phyloP scores from a whole-genome alignment of 2,888 invertebrate genomes.

The Vanessa cardui region DNA sequence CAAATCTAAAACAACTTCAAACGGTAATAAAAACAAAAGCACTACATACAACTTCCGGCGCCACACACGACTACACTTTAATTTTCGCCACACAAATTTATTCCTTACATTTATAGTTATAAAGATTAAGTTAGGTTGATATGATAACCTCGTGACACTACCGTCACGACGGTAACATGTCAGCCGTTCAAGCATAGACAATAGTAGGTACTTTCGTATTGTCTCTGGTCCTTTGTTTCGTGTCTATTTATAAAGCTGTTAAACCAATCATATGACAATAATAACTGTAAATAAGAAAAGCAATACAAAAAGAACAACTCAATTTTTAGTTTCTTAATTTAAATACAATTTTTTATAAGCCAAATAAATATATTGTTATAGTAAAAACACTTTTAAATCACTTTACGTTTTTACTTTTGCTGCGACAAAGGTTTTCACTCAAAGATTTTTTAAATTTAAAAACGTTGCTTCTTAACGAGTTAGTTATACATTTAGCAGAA shows the following conservation, averaged over 20 bases:
- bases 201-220: slow-evolving; percentile 18
- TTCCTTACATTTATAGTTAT: neutral
- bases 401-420: no score
- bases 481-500: no score
- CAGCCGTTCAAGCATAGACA: slow-evolving; percentile 24
- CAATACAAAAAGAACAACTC: no score
- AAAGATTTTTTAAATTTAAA: no score
- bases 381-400: no score
- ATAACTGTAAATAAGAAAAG: neutral
- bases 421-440: no score
- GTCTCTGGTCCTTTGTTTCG: slow-evolving; percentile 4
- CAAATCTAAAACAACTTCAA: neutral
- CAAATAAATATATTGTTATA: no score
- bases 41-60: slow-evolving; percentile 22
- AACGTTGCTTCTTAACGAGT: no score
- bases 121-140: slow-evolving; percentile 2
- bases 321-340: no score
- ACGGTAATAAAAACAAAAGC: slow-evolving; percentile 10
- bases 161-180: slow-evolving; percentile 23
- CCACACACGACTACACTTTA: slow-evolving; percentile 16
- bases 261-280: neutral
- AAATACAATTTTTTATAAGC: no score
- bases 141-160: slow-evolving; percentile 20
- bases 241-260: neutral
- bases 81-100: slow-evolving; percentile 4